phyloP scores from a whole-genome alignment of 2,113 vertebrate species.

The Corythornis vintsioides region DNA sequence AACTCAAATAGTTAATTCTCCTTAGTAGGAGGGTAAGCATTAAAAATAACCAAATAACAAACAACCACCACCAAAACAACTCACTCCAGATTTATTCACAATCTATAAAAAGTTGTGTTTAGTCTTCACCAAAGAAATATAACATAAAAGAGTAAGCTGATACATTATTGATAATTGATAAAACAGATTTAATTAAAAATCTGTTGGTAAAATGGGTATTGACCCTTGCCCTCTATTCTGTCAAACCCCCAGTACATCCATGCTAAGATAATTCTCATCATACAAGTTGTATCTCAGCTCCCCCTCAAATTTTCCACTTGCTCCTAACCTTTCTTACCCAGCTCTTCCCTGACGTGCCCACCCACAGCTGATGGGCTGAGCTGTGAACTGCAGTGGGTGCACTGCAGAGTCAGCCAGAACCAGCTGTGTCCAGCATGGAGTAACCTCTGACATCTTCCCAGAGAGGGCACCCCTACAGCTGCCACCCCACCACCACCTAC shows the following conservation, averaged over 20 bases:
- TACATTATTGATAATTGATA: neutral
- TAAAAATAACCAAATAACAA: neutral
- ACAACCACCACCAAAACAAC: rapidly evolving
- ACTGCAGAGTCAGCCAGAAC: neutral
- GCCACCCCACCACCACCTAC: neutral
- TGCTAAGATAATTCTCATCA: neutral
- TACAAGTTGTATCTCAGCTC: neutral
- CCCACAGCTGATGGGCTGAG: neutral
- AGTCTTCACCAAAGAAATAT: neutral
- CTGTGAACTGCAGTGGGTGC: neutral
- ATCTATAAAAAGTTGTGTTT: neutral
- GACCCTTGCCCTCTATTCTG: neutral
- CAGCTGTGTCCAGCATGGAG: neutral
- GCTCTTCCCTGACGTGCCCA: neutral
- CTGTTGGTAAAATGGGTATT: neutral
- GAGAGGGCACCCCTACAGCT: neutral
- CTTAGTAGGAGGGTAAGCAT: neutral
- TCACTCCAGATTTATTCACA: neutral
- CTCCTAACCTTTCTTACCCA: neutral
- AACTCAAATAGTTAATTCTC: neutral
- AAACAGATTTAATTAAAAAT: neutral
- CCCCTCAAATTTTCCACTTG: neutral
- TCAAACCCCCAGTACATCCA: neutral
- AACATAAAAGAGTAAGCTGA: neutral
- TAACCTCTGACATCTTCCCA: rapidly evolving